Base-by-base conservation (phyloP, 2,888 invertebrate species). In the Nasonovia ribisnigri region DNA sequence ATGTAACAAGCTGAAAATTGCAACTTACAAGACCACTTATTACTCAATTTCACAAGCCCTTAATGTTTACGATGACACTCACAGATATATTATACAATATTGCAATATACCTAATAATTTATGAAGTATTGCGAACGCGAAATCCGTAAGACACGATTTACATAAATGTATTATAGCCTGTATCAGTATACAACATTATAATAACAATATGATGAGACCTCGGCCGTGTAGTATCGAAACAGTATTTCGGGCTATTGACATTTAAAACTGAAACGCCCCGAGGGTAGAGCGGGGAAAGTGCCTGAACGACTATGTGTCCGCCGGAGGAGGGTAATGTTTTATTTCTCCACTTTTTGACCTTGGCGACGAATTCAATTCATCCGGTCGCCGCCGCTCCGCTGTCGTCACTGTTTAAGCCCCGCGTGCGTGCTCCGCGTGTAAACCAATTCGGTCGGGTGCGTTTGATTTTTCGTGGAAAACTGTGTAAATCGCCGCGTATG, bases 261-360 rank as follows among this genome's bases (percentile, higher is more conserved):
- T 89, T 77, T 36, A 36, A 84, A 84, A 90, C 84, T 84, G 51
- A 77, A 51, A 67, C n/a, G n/a, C 43, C 36, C 43, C 46, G 4
- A 90, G 60, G 90, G 90, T 90, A 67, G 67, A 46, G 90, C 77
- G 26, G n/a, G 90, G 90, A 90, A 90, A 90, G 90, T n/a, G 46
- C 24, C 46, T 24, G 43, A 46, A 46, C 11, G 51, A 36, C 48
- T 1, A 51, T 29, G 24, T 46, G 4, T n/a, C 36, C 77, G 20
- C 20, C 46, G 46, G 67, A 48, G 57, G 46, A 84, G 84, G 91
- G 86, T 91, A 86, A 91, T 57, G 84, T 84, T 86, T 46, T 91
- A 92, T 86, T 86, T 92, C 86, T 92, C 91, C 86, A 48, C 48
- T 54, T n/a, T 60, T 60, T 90, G 93, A 93, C 93, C 93, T 93